phyloP scores from a whole-genome alignment of 2,113 vertebrate genomes.

The Grammomys surdaster region DNA sequence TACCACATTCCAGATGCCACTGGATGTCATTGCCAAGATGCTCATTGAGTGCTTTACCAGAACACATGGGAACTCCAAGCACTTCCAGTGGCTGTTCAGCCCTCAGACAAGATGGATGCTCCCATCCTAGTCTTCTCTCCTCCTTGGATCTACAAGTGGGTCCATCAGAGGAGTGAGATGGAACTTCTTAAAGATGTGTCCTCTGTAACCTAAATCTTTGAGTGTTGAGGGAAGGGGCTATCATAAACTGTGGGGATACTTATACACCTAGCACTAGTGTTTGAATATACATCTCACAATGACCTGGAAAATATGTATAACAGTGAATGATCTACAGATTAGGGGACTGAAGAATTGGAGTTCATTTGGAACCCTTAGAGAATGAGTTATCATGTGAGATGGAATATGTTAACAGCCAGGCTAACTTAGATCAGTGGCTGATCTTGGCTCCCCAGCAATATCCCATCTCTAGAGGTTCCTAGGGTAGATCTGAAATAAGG shows the following conservation, averaged over 20 bases:
- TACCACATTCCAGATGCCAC: background rate
- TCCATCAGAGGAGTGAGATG: background rate
- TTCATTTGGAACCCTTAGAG: background rate
- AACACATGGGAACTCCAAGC: background rate
- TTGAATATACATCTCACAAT: background rate
- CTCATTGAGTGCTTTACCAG: constrained; percentile 5
- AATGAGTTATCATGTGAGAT: background rate
- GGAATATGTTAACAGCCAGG: background rate
- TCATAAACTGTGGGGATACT: too few relatives aligned
- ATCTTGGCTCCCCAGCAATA: background rate
- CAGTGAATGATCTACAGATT: background rate
- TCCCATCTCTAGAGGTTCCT: background rate
- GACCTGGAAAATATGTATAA: background rate
- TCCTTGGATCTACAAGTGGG: constrained; percentile 1
- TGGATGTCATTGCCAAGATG: background rate
- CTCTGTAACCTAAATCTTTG: background rate
- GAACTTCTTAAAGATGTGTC: background rate
- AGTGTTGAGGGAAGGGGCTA: background rate
- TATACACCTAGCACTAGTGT: background rate
- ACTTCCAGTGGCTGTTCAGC: background rate
- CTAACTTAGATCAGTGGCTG: background rate
- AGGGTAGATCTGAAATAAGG: background rate
- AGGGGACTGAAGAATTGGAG: background rate
- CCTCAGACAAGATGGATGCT: background rate
- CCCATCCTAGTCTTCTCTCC: background rate